Conservation (phyloP, 2,113 vertebrate genomes). For the Nothocercus nigrocapillus region DNA sequence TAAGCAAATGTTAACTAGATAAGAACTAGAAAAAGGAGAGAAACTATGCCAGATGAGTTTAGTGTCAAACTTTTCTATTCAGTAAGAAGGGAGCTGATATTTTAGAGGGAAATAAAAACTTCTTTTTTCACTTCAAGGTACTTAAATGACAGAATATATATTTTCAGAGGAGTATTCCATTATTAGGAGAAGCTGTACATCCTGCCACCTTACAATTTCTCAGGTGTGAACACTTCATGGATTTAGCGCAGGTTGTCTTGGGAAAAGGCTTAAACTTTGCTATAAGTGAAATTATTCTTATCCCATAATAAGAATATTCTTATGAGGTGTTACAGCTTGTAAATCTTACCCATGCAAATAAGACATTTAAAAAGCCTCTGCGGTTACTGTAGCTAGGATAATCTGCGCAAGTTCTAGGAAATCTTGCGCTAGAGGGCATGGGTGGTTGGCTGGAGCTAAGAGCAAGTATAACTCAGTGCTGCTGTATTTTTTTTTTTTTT, state of each 20-base stretch:
- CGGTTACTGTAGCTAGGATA: background rate
- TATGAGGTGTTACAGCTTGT: background rate
- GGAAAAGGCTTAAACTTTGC: background rate
- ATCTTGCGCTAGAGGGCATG: background rate
- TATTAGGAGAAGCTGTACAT: background rate
- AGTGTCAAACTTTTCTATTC: background rate
- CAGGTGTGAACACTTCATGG: background rate
- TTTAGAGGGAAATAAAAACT: background rate
- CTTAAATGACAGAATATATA: background rate
- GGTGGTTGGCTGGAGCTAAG: background rate
- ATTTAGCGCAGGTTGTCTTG: background rate
- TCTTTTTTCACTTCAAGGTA: background rate
- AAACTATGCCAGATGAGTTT: background rate
- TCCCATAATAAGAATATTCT: background rate
- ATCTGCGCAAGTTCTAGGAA: background rate
- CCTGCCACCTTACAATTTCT: background rate
- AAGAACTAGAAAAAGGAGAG: background rate
- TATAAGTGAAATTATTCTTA: background rate
- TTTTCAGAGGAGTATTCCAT: background rate
- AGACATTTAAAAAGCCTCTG: background rate
- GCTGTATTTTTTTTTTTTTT: background rate
- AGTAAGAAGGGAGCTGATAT: background rate
- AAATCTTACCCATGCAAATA: background rate
- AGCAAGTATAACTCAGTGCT: accelerated
- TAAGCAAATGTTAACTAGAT: background rate